These are phyloP conservation scores for Varecia variegata DNA, from an alignment of 2,797 vertebrate species.

Conservation along the genomic window DNA sequence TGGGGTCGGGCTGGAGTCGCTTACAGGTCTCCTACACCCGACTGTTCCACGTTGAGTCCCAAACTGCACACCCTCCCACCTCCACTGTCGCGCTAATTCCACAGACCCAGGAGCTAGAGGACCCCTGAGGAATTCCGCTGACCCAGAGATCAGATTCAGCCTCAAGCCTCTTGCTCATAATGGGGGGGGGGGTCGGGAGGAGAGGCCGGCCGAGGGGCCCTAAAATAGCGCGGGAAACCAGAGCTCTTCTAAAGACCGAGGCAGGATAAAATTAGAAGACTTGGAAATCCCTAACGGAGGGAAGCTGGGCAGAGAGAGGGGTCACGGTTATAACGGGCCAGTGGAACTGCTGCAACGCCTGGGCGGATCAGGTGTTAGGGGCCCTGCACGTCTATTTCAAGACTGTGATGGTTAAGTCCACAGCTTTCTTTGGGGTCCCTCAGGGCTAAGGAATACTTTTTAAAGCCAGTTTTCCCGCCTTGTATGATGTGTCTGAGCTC, in stretches of 20 bases:
- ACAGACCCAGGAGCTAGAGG: background rate
- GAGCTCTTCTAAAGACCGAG: slow-evolving; percentile 10
- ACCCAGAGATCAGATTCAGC: background rate
- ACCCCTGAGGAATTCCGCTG: background rate
- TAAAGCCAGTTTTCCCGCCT: background rate
- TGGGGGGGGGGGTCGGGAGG: background rate
- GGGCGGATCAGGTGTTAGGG: background rate
- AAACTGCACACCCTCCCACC: background rate
- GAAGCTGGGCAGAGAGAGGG: background rate
- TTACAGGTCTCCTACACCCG: background rate
- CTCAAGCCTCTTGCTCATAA: background rate
- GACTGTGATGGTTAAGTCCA: background rate
- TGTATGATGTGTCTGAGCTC: background rate
- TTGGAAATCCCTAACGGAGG: slow-evolving; percentile 68
- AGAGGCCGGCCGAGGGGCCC: background rate
- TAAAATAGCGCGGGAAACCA: slow-evolving; percentile 35
- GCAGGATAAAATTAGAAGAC: slow-evolving; percentile 46
- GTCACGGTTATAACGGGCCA: background rate
- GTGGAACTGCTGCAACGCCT: background rate
- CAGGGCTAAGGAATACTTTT: background rate
- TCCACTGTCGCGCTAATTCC: background rate
- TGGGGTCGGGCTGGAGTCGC: background rate
- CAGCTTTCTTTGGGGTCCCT: background rate
- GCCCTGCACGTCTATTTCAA: background rate
- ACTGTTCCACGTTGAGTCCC: background rate